Evolutionary conservation across 2,888 invertebrate species (phyloP), one percentile per base, ranked within the genome.

Genomic region (Sarcophaga carnaria): DNA sequence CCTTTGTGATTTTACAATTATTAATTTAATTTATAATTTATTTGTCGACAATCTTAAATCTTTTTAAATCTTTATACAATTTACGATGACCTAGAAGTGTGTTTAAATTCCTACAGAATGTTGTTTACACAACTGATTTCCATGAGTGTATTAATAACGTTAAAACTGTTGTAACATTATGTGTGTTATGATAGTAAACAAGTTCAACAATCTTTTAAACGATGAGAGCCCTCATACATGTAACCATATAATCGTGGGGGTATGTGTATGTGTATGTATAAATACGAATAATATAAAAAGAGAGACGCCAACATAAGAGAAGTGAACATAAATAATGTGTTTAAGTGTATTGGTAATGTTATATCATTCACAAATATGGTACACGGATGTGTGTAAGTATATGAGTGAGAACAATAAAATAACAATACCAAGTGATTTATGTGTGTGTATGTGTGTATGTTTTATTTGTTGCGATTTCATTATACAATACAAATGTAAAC

Each of bases 171-270:
- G 14, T 54, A 54, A 17, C 17, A 47, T 11, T 62, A n/a, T n/a
- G 63, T 63, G 22, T 63, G 49, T 45, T 63, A 22, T 79, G 47
- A 49, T 69, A 63, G 54, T 14, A 60, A 72, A 72, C 72, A 60
- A 72, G 71, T 72, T 60, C 37, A 72, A 72, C 71, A 72, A 60
- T 72, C 60, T 60, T 59, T 59, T 49, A 70, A 70, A 70, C n/a
- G 22, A 70, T 70, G 3, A 37, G 11, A 69, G 17, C 54, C 5
- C 54, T 54, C 10, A 54, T 14, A 54, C 17, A 14, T 17, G 5
- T 17, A 54, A 54, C 54, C 22, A 1, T 45, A 20, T 60, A 22
- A 3, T 3, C 22, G 59, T 71, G 4, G 8, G 20, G 11, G 49
- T 80, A n/a, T 22, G 17, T 27, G 54, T 72, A n/a, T 72, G 3